A percentile compares a stretch with the other conserved stretches of the same genome.
These are phyloP conservation scores for Condylura cristata DNA, from an alignment of 2,113 vertebrate species.

Conservation along the genomic window DNA sequence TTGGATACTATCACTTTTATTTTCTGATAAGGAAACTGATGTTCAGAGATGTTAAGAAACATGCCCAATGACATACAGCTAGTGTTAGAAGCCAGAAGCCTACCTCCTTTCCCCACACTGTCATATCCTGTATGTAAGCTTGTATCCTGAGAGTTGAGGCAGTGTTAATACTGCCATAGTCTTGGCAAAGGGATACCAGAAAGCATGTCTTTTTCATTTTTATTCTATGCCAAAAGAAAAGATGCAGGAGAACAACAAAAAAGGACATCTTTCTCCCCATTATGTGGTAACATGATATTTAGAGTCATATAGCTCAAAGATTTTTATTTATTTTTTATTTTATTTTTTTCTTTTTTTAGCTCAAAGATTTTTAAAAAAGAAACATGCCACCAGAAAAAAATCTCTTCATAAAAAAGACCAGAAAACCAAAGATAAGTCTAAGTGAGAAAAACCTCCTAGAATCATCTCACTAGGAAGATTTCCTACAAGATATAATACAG, in stretches of 20 bases:
- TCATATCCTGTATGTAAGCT: background rate
- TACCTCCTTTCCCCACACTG: background rate
- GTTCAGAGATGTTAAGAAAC: background rate
- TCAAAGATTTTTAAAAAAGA: background rate
- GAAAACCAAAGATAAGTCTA: constrained; percentile 28
- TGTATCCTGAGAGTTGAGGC: background rate
- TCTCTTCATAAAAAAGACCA: constrained; percentile 10
- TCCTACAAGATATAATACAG: background rate
- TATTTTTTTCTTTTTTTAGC: too few species aligned
- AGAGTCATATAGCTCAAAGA: too few species aligned
- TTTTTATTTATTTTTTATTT: too few species aligned
- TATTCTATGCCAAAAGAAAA: background rate
- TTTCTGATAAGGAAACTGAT: constrained; percentile 15
- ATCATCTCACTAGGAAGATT: background rate
- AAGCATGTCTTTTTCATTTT: background rate
- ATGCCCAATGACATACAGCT: background rate
- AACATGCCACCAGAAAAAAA: background rate
- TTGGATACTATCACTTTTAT: too few species aligned
- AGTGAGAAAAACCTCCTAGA: background rate
- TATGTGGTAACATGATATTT: background rate
- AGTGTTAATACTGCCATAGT: background rate
- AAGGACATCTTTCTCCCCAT: background rate
- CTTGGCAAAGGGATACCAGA: background rate
- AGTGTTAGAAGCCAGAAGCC: background rate
- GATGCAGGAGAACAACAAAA: background rate